A percentile compares a stretch with the other conserved stretches of the same genome.
These are phyloP conservation scores for Druon quercuslanigerum DNA, from an alignment of 1,140 invertebrate genomes.

Conservation along the genomic window DNA sequence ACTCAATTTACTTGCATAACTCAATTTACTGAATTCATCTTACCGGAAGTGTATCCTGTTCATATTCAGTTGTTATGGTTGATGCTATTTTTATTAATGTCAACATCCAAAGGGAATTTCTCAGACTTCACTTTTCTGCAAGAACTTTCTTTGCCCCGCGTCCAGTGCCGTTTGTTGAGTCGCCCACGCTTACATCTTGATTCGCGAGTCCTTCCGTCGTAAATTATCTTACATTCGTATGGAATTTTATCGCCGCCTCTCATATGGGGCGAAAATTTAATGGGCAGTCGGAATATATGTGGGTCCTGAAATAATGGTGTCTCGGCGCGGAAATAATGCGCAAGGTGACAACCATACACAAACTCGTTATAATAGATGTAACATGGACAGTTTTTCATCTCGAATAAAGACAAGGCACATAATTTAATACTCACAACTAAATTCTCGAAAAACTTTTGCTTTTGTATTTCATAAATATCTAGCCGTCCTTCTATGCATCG, in stretches of 20 bases:
- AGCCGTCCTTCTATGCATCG: no score
- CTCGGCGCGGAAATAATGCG: constrained; percentile 29
- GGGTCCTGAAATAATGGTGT: constrained; percentile 30
- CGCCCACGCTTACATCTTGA: constrained; percentile 66
- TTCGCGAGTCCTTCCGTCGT: constrained; percentile 57
- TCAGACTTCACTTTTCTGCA: constrained; percentile 31
- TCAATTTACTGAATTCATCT: no score
- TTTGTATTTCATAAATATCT: no score
- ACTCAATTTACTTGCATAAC: no score
- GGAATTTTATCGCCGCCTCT: constrained; percentile 57
- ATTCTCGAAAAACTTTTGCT: no score
- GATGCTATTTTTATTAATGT: no score
- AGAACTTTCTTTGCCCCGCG: constrained; percentile 53
- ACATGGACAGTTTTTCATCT: constrained; percentile 19
- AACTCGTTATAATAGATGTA: constrained; percentile 27
- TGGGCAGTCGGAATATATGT: constrained; percentile 36
- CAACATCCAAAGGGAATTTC: no score
- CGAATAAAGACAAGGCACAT: background rate
- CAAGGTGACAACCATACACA: constrained; percentile 25
- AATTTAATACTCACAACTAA: background rate
- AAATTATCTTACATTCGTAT: constrained; percentile 63
- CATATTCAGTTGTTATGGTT: no score
- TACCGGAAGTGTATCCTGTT: no score
- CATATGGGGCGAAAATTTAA: constrained; percentile 52
- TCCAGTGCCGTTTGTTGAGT: constrained; percentile 40